These are phyloP conservation scores for Tupaia chinensis DNA, from an alignment of 2,113 vertebrate species.

Conservation along the genomic window DNA sequence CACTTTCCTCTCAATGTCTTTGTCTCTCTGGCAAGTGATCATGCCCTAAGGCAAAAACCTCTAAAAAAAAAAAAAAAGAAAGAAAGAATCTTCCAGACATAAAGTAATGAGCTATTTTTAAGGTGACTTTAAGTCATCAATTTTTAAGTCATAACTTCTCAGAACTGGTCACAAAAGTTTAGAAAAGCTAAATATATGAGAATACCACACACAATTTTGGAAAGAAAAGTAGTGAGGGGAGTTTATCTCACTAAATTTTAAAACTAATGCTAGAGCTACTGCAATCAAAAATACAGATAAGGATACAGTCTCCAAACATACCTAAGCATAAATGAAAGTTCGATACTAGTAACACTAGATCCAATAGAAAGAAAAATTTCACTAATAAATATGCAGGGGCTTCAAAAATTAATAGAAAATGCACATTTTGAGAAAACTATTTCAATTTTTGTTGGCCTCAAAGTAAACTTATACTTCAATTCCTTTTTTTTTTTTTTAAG, in stretches of 20 bases:
- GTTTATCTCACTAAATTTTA: not conserved
- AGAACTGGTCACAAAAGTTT: not conserved
- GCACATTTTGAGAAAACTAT: too few relatives aligned
- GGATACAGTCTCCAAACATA: not conserved
- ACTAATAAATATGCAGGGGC: not conserved
- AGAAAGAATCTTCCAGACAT: too few relatives aligned
- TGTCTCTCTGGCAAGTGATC: too few relatives aligned
- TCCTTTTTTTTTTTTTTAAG: too few relatives aligned
- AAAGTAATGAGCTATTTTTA: not conserved
- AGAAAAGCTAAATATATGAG: not conserved
- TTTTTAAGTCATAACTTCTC: not conserved
- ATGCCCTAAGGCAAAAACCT: too few relatives aligned
- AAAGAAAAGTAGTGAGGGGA: not conserved
- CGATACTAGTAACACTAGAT: not conserved
- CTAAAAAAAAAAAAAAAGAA: too few relatives aligned
- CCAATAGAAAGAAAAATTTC: not conserved
- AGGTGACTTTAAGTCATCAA: not conserved
- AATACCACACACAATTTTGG: not conserved
- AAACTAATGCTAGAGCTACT: not conserved
- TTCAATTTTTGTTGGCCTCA: too few relatives aligned
- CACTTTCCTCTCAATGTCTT: too few relatives aligned
- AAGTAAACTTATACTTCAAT: too few relatives aligned
- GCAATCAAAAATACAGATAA: not conserved
- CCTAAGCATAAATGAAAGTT: not conserved
- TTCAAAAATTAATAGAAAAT: too few relatives aligned